phyloP scores from a whole-genome alignment of 2,797 vertebrate genomes.

The Gymnoscopelus microlampas region DNA sequence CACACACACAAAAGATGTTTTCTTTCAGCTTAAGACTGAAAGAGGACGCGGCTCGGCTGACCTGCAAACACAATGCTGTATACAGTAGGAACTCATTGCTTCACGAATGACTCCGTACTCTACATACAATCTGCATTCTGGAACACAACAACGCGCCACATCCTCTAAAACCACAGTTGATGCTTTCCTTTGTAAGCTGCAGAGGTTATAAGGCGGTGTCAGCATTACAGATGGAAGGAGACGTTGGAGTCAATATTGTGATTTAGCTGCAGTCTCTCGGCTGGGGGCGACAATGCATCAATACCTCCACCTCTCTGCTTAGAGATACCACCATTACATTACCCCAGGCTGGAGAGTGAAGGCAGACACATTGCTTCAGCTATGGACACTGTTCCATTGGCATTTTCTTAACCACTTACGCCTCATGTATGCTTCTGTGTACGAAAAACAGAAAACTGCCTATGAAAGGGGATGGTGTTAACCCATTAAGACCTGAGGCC shows the following conservation, averaged over 20 bases:
- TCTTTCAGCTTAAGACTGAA: neutral
- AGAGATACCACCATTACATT: constrained; percentile 29
- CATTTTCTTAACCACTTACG: too few relatives aligned
- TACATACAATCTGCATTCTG: constrained; percentile 5
- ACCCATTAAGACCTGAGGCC: too few relatives aligned
- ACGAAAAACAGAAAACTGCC: too few relatives aligned
- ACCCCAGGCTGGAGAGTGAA: constrained; percentile 33
- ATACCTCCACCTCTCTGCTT: constrained; percentile 20
- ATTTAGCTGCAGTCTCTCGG: constrained; percentile 19
- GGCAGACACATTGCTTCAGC: constrained; percentile 18
- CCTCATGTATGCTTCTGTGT: too few relatives aligned
- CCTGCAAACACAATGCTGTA: neutral
- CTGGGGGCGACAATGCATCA: constrained; percentile 26
- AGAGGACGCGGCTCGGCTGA: constrained; percentile 24
- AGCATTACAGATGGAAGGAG: neutral
- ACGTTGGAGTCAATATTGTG: constrained; percentile 24
- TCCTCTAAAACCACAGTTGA: constrained; percentile 4
- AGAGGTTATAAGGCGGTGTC: neutral
- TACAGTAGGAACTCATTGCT: constrained; percentile 37
- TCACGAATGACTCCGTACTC: neutral
- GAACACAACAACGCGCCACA: neutral
- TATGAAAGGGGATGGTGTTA: too few relatives aligned
- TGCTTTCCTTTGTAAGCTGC: neutral
- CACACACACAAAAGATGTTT: too few relatives aligned
- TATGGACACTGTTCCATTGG: constrained; percentile 2